Base-by-base conservation (phyloP, 2,888 invertebrate genomes). In the Heteromyza rotundicornis region DNA sequence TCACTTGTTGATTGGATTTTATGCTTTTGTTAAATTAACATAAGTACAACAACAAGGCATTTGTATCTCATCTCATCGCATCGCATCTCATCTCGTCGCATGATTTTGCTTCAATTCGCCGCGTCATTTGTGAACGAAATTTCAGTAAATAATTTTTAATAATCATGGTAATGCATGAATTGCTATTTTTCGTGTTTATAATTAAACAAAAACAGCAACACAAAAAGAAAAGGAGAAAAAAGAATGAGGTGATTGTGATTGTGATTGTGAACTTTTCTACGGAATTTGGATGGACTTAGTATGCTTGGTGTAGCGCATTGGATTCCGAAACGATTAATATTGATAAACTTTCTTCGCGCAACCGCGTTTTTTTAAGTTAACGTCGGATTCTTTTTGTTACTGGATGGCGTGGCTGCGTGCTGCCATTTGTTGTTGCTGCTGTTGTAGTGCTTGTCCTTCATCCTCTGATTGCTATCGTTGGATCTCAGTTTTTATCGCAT, bases 71-170 rank as follows among this genome's bases (percentile, higher is more conserved):
- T 50, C 20, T 14, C n/a, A 19, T 22, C 14, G 47, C 3, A 24
- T 2, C 17, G 2, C 16, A 22, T 50, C 20, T 14, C n/a, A 19
- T 22, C 14, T 14, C 3, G 16, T 2, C 17, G 2, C 16, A 14
- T 40, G 40, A 36, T n/a, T 55, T n/a, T 20, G 22, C 10, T 19
- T 2, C 47, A 14, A 54, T 62, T 54, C 35, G 62, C 55, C 27
- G 47, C 40, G 62, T 62, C 62, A 59, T 50, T 27, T 59, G 54
- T 56, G 59, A 55, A 59, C 55, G 51, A 59, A 36, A 63, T 63
- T 54, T 59, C n/a, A 51, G 56, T 55, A 56, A 51, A 56, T 44
- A 59, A 44, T 14, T 32, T 44, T 40, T 7, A 44, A 53, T 56
- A 27, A 56, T 47, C 44, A 23, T 47, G 27, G 24, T 24, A 47